phyloP scores from a whole-genome alignment of 92 coral and sea anemone genomes.

The Epizoanthus illoricatus region DNA sequence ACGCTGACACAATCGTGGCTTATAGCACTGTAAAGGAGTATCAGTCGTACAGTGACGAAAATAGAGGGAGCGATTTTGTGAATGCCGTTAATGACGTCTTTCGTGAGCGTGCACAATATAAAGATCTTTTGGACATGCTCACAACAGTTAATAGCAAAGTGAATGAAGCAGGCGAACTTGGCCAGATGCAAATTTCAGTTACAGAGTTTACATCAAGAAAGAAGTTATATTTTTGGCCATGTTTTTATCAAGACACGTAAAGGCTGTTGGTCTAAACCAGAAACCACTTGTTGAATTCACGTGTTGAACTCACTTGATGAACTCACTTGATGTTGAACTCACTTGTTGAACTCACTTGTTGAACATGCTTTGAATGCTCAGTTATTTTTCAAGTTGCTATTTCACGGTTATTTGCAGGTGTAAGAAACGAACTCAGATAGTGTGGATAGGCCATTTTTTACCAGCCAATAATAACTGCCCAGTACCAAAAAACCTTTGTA shows the following conservation, averaged over 20 bases:
- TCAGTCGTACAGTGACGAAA: conserved; percentile 63
- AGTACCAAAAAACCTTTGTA: too few species aligned
- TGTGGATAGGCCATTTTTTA: too few species aligned
- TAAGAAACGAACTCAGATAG: too few species aligned
- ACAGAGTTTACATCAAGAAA: conserved; percentile 64
- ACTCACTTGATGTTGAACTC: too few species aligned
- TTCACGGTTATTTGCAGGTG: too few species aligned
- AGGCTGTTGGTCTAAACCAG: neutral
- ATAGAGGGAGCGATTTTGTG: conserved; percentile 72
- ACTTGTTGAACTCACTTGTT: too few species aligned
- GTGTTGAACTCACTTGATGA: too few species aligned
- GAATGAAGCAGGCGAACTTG: conserved; percentile 42
- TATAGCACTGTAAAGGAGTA: conserved; percentile 63
- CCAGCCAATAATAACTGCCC: too few species aligned
- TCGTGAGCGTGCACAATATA: conserved; percentile 50
- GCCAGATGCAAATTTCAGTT: conserved; percentile 70
- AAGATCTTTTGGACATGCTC: conserved; percentile 79
- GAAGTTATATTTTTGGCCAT: conserved; percentile 82
- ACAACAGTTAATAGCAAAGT: conserved; percentile 59
- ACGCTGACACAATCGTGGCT: conserved; percentile 70
- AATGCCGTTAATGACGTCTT: conserved; percentile 57
- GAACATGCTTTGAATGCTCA: too few species aligned
- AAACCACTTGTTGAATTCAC: too few species aligned
- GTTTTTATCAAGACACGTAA: conserved; percentile 7
- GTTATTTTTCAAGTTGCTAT: too few species aligned